Conservation (phyloP, 2,113 vertebrate species). For the Albula goreensis region DNA sequence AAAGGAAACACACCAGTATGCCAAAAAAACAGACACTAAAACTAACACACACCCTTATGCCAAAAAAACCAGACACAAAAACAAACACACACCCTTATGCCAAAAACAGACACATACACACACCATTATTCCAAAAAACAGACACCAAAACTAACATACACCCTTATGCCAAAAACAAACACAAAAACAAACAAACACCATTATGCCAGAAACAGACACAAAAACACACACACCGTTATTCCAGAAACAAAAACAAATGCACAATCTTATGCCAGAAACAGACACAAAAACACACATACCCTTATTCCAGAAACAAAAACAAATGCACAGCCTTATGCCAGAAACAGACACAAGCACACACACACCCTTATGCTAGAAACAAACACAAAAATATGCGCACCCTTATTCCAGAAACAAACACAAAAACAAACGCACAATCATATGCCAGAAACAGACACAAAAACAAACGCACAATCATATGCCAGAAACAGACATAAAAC, state of each 20-base stretch:
- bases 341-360: no score
- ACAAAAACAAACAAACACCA: neutral
- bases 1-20: no score
- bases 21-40: no score
- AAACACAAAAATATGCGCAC: neutral
- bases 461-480: no score
- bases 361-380: neutral
- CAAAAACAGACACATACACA: neutral
- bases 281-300: no score
- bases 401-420: neutral
- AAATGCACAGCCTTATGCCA: no score
- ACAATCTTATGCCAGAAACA: no score
- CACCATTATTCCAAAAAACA: neutral
- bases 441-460: neutral
- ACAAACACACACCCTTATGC: neutral
- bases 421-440: neutral
- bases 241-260: neutral
- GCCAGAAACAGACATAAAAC: no score
- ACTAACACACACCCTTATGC: neutral
- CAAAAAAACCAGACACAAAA: neutral
- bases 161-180: neutral
- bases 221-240: neutral
- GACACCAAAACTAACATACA: no score
- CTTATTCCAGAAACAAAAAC: no score
- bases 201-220: neutral